Evolutionary conservation across 2,113 vertebrate genomes (phyloP).

Genomic region (Ovis aries): DNA sequence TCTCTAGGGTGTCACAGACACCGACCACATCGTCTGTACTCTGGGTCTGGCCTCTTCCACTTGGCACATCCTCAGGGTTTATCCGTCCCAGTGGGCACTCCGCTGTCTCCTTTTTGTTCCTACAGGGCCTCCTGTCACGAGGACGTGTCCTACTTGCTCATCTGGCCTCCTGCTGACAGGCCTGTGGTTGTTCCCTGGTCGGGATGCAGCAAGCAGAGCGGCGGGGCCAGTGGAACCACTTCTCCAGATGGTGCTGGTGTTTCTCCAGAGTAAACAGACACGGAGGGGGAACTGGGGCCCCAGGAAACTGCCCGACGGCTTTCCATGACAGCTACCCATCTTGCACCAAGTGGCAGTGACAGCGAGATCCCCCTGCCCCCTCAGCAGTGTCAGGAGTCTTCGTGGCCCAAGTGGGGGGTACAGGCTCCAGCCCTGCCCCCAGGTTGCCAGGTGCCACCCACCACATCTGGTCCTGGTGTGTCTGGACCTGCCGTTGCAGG

Average conservation of each 20-base stretch:
- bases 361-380: not conserved
- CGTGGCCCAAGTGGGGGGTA: accelerated
- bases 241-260: no score
- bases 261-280: not conserved
- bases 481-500: not conserved
- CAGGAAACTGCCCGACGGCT: accelerated
- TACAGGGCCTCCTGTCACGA: not conserved
- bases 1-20: not conserved
- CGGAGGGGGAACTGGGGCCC: accelerated
- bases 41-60: not conserved
- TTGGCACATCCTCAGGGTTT: accelerated
- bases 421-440: not conserved
- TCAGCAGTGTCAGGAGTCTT: not conserved
- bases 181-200: not conserved
- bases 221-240: not conserved
- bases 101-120: not conserved
- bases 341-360: accelerated
- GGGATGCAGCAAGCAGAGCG: not conserved
- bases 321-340: accelerated
- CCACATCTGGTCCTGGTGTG: accelerated
- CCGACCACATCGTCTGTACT: accelerated
- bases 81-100: not conserved
- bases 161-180: not conserved
- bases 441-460: no score
- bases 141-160: not conserved